Conservation (phyloP, 1,140 invertebrate species). For the Papilio polytes region DNA sequence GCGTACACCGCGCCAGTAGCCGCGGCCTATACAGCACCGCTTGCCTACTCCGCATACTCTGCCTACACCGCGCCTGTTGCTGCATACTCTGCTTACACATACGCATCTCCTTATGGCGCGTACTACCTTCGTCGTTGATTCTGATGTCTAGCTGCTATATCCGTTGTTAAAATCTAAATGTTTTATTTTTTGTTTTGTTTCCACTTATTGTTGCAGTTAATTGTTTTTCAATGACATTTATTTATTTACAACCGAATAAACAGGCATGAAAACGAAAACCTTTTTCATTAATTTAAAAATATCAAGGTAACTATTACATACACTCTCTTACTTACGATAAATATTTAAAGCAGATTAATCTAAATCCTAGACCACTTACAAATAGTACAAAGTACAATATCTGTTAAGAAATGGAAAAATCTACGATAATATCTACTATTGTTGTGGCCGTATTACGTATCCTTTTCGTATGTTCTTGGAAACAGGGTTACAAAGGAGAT, state of each 20-base stretch:
- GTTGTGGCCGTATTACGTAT: neutral
- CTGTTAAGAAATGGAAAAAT: no score
- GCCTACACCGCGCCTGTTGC: no score
- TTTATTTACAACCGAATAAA: neutral
- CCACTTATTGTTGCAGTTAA: slow-evolving; percentile 1
- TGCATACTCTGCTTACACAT: no score
- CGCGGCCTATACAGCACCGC: neutral
- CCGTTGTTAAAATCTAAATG: neutral
- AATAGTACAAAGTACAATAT: no score
- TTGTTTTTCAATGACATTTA: neutral
- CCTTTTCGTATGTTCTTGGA: neutral
- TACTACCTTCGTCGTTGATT: neutral
- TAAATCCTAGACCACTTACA: neutral
- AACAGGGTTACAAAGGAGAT: slow-evolving; percentile 1
- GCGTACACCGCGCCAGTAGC: slow-evolving; percentile 48
- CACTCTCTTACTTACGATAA: neutral
- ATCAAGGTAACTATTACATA: neutral
- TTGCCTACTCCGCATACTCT: no score
- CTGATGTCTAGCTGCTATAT: slow-evolving; percentile 44
- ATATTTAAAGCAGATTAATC: neutral
- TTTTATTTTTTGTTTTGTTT: slow-evolving; percentile 10
- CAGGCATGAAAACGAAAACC: neutral
- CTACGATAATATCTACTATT: neutral
- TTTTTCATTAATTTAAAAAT: neutral
- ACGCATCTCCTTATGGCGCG: no score